These are phyloP conservation scores for Bombycilla garrulus DNA, from an alignment of 2,113 vertebrate species.

Conservation along the genomic window DNA sequence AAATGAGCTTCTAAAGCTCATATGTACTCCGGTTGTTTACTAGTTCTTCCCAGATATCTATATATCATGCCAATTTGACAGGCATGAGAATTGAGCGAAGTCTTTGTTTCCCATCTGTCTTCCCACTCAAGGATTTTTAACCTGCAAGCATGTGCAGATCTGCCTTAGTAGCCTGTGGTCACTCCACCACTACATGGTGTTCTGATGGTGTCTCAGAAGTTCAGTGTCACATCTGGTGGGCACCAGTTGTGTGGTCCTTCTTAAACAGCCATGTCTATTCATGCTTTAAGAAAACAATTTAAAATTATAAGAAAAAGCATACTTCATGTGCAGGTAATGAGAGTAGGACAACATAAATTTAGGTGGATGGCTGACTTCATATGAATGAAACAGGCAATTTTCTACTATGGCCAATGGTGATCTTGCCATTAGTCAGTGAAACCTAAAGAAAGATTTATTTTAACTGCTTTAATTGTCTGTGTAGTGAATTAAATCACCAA, in stretches of 20 bases:
- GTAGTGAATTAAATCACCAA: not conserved
- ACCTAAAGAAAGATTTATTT: not conserved
- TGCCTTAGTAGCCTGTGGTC: not conserved
- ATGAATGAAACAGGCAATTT: not conserved
- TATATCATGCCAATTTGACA: not conserved
- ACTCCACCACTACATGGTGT: not conserved
- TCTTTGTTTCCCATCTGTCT: not conserved
- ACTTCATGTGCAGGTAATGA: not conserved
- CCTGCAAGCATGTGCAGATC: not conserved
- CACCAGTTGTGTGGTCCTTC: not conserved
- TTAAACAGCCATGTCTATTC: not conserved
- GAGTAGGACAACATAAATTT: not conserved
- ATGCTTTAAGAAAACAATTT: not conserved
- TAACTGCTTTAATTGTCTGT: not conserved
- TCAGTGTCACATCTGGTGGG: not conserved
- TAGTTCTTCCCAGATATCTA: not conserved
- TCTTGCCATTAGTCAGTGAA: not conserved
- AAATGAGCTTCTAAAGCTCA: not conserved
- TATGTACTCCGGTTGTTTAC: not conserved
- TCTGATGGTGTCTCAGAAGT: accelerated
- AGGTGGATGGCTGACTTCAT: not conserved
- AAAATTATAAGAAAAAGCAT: not conserved
- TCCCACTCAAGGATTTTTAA: not conserved
- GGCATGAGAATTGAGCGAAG: not conserved
- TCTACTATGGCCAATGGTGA: not conserved